Evolutionary conservation across 64 coral and sea anemone genomes (phyloP), one percentile per base, ranked within the genome.

Genomic region (Porites australiensis): DNA sequence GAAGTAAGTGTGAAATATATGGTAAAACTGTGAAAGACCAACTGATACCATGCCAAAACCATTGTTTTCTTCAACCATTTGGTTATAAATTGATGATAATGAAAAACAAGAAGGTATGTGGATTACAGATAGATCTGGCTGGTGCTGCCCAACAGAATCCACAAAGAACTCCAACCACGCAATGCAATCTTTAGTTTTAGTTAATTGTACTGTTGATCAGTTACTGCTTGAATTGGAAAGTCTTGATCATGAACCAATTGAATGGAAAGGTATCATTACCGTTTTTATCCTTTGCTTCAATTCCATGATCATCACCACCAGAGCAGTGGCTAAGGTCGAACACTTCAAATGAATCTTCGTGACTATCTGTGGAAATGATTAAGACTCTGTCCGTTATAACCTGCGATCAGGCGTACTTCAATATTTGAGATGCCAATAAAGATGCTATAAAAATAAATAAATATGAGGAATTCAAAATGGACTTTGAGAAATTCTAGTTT

Each of bases 101-200:
- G 89, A 62, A 44, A 81, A 90, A 48, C 77, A 90, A 20, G 72
- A 77, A 65, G 89, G 89, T 27, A 82, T 23, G 79, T 90, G 77
- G 61, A 64, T 82, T 45, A 12, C 72, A 6, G 59, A 78, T 46
- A 15, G 63, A 54, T 90, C 50, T 73, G 88, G 88, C 88, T 74
- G 68, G 45, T 46, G 22, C 20, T 90, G 44, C 43, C 74, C 88
- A 53, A 90, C 47, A 47, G 4, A 27, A 78, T 22, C 64, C 5
- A 90, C 75, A 90, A 90, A 90, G 74, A 65, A 79, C 59, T 79
- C 48, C 54, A 79, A 53, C 88, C 88, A 90, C 6, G 74, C 88
- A 77, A 90, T 58, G 77, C 50, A 73, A 19, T 90, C 88, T 78
- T 79, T 74, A n/a, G 70, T 74, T 58, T 90, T 90, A n/a, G n/a